These are phyloP conservation scores for Agrotis exclamationis DNA, from an alignment of 2,888 invertebrate genomes.

Conservation along the genomic window DNA sequence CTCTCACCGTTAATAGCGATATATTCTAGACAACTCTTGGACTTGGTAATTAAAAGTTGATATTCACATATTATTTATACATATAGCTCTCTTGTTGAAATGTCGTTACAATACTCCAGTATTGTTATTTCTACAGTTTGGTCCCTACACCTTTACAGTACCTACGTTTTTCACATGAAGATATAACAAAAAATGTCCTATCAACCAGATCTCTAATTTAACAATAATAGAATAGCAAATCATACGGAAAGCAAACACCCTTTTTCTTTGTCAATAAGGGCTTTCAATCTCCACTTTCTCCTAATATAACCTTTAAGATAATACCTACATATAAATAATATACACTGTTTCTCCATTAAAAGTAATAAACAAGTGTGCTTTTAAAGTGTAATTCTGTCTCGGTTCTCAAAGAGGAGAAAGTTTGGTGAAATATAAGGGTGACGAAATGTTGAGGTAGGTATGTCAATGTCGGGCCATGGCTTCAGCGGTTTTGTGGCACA, in stretches of 20 bases:
- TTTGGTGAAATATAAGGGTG: slow-evolving; percentile 27
- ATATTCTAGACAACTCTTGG: no score
- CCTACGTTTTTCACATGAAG: no score
- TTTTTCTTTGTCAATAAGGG: slow-evolving; percentile 24
- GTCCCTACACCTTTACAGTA: no score
- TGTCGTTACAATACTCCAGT: not conserved
- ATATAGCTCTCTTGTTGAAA: not conserved
- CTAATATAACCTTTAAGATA: slow-evolving; percentile 17
- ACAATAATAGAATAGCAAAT: slow-evolving; percentile 17
- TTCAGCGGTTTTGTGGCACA: not conserved
- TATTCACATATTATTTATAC: not conserved
- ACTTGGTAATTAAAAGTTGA: no score
- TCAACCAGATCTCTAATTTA: not conserved
- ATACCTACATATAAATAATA: not conserved
- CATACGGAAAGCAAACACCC: not conserved
- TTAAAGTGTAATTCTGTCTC: slow-evolving; percentile 38
- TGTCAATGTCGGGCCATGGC: slow-evolving; percentile 10
- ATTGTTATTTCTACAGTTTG: not conserved
- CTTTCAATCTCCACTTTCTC: slow-evolving; percentile 12
- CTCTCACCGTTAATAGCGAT: no score
- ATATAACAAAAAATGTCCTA: not conserved
- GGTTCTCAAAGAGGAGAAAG: slow-evolving; percentile 14
- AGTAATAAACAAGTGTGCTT: slow-evolving; percentile 35
- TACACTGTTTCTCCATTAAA: slow-evolving; percentile 12
- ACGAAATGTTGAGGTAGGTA: not conserved